Evolutionary conservation across 2,113 vertebrate genomes (phyloP), one percentile per base, ranked within the genome.

Genomic region (Microcebus lehilahytsara): DNA sequence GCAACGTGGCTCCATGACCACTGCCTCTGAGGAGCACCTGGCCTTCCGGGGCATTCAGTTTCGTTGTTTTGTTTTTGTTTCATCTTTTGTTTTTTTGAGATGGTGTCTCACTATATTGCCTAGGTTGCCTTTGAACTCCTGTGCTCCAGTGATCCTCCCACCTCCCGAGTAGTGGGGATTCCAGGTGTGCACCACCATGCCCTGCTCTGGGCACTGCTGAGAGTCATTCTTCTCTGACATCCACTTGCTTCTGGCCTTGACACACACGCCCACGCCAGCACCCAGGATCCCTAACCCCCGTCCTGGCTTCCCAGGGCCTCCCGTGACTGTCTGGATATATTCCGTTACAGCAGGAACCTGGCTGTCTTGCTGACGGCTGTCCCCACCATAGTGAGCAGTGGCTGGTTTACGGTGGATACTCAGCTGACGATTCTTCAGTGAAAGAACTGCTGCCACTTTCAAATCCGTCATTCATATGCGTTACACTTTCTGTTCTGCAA

Each of bases 231-330:
- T 30, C 32, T 51, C 13, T 10, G 9, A 74, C 22, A 22, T 7
- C 64, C 13, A 13, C 22, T 27, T 16, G 30, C 30, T 66, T 66
- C 4, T 1, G 20, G 8, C 2, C 5, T 42, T 2, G n/a, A 62
- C 40, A 71, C 25, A 25, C 20, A 49, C 0, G 16, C 4, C 3
- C 17, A 30, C 40, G 1, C 0, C 0, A 22, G 37, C 27, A 46
- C 60, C 12, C 5, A 22, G 22, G 2, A 42, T 27, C 22, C 53
- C 19, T 17, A 23, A 23, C 4, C 19, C 11, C 6, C 17, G 46
- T 32, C 14, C 10, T 13, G 6, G 32, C 56, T 80, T 42, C 72
- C 78, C 1, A 1, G 58, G 32, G 37, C 11, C 79, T 12, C 51
- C 51, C 16, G 1, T 37, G 6, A 13, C 37, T 27, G 3, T 49